These are phyloP conservation scores for Amia ocellicauda DNA, from an alignment of 2,113 vertebrate genomes.

Conservation along the genomic window DNA sequence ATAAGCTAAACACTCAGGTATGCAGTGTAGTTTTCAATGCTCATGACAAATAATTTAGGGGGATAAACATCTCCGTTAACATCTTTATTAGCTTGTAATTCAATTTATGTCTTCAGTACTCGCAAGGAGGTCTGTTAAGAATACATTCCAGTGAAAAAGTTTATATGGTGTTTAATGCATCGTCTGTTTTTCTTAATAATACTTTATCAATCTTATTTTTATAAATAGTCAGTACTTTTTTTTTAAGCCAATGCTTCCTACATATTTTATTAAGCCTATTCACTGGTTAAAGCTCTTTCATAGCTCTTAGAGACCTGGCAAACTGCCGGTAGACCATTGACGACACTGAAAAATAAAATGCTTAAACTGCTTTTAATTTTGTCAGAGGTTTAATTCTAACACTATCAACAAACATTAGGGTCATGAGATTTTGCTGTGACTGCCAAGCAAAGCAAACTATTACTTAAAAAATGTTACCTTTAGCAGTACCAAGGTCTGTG, in stretches of 20 bases:
- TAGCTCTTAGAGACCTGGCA: constrained; percentile 41
- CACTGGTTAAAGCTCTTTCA: constrained; percentile 6
- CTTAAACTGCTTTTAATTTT: constrained; percentile 45
- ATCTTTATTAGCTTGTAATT: too few relatives aligned
- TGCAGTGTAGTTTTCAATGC: too few relatives aligned
- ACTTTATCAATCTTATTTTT: too few relatives aligned
- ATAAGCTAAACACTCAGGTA: too few relatives aligned
- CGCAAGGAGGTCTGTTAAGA: too few relatives aligned
- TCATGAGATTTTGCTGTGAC: constrained; percentile 50
- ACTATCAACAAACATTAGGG: constrained; percentile 39
- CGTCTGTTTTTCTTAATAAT: too few relatives aligned
- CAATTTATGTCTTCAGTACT: too few relatives aligned
- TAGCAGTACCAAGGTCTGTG: neutral
- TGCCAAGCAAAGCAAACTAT: constrained; percentile 41
- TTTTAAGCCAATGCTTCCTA: neutral
- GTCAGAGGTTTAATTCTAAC: constrained; percentile 35
- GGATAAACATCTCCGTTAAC: too few relatives aligned
- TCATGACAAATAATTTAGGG: too few relatives aligned
- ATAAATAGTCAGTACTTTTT: too few relatives aligned
- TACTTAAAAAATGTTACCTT: neutral
- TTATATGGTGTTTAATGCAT: too few relatives aligned
- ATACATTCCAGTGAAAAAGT: too few relatives aligned
- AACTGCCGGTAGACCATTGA: constrained; percentile 37
- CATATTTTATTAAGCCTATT: constrained; percentile 28
- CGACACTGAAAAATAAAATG: constrained; percentile 30